These are phyloP conservation scores for Phrixothrix hirtus DNA, from an alignment of 2,888 invertebrate genomes.

Conservation along the genomic window DNA sequence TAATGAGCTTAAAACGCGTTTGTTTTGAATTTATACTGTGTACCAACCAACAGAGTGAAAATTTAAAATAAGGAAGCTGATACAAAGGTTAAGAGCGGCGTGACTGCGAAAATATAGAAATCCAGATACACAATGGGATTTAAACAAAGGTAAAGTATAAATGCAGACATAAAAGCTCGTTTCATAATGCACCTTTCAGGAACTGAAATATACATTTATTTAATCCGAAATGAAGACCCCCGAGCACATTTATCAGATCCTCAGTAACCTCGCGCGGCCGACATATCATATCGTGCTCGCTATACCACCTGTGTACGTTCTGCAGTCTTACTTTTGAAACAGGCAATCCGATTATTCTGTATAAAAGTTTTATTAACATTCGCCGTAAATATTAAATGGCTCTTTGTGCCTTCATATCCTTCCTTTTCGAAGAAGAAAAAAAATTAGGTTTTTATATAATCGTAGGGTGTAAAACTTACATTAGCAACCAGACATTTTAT, in stretches of 20 bases:
- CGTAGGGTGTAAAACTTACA: too few relatives aligned
- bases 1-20: too few relatives aligned
- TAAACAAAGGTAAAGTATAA: conserved; percentile 16
- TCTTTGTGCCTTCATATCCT: neutral
- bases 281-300: conserved; percentile 25
- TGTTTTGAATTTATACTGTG: too few relatives aligned
- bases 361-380: neutral
- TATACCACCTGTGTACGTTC: conserved; percentile 24
- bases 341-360: conserved; percentile 8
- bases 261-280: conserved; percentile 25
- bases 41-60: too few relatives aligned
- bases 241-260: conserved; percentile 31
- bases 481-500: too few relatives aligned
- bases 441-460: too few relatives aligned
- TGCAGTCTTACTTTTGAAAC: conserved; percentile 13
- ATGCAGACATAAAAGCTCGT: conserved; percentile 14
- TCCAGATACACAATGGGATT: conserved; percentile 4
- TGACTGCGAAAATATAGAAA: conserved; percentile 11
- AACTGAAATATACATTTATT: conserved; percentile 30
- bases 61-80: too few relatives aligned
- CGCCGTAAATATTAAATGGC: conserved; percentile 3
- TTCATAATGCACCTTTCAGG: conserved; percentile 25
- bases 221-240: conserved; percentile 28
- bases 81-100: too few relatives aligned
- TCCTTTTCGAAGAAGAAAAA: too few relatives aligned